phyloP scores from a whole-genome alignment of 2,797 vertebrate genomes.

The Neoniphon sammara region DNA sequence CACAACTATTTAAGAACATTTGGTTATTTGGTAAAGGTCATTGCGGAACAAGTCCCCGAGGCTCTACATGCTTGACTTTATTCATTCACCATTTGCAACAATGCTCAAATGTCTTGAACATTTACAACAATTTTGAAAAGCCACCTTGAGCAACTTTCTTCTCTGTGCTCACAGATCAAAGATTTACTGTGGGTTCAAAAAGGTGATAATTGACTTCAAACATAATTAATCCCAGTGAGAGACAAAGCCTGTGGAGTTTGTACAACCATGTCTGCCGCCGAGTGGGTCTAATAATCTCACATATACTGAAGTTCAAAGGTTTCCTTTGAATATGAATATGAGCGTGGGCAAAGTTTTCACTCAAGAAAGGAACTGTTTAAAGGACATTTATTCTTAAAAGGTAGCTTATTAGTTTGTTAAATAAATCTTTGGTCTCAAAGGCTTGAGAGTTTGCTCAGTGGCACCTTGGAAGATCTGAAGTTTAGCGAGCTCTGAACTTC shows the following conservation, averaged over 20 bases:
- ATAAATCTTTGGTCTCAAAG: neutral
- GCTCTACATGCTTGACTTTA: slow-evolving; percentile 18
- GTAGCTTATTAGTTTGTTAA: neutral
- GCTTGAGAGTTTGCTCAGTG: neutral
- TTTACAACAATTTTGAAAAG: too few species aligned
- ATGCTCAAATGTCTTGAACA: neutral
- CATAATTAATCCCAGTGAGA: slow-evolving; percentile 70
- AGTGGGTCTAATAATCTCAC: slow-evolving; percentile 24
- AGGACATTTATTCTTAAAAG: slow-evolving; percentile 4
- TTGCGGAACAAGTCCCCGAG: slow-evolving; percentile 18
- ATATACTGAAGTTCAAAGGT: slow-evolving; percentile 31
- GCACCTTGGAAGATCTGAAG: slow-evolving; percentile 3
- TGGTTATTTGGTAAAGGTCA: slow-evolving; percentile 7
- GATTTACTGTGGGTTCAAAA: slow-evolving; percentile 15
- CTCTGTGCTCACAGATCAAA: slow-evolving; percentile 3
- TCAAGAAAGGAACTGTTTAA: neutral
- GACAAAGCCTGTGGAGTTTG: slow-evolving; percentile 37
- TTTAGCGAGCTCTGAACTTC: neutral
- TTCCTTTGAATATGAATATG: slow-evolving; percentile 36
- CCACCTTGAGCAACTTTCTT: neutral
- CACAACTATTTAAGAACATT: neutral
- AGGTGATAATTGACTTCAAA: slow-evolving; percentile 63
- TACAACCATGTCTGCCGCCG: slow-evolving; percentile 14
- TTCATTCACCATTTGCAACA: slow-evolving; percentile 14
- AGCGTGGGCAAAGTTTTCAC: neutral